Conservation (phyloP, 2,888 invertebrate genomes). For the Lithophane ornitopus region DNA sequence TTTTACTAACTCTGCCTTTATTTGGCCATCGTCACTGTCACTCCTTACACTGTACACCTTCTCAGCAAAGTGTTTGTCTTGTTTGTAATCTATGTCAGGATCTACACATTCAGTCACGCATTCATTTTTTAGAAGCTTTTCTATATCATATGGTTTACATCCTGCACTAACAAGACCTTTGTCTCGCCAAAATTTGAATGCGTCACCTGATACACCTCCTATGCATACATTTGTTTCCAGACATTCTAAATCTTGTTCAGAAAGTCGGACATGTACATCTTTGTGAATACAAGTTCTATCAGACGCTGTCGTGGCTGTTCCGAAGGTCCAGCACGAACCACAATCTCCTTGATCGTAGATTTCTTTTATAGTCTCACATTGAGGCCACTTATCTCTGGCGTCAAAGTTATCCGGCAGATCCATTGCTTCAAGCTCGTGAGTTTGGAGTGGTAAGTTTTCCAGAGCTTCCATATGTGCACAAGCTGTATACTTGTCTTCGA, state of each 20-base stretch:
- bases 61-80: constrained; percentile 50
- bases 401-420: constrained; percentile 52
- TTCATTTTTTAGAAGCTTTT: neutral
- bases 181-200: constrained; percentile 28
- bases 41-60: constrained; percentile 10
- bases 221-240: fast-evolving
- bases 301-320: constrained; percentile 42
- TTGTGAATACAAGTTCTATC: constrained; percentile 60
- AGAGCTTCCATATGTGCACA: neutral
- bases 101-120: constrained; percentile 14
- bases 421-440: constrained; percentile 6
- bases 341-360: constrained; percentile 35
- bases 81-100: neutral
- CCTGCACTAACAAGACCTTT: constrained; percentile 35
- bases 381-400: constrained; percentile 38
- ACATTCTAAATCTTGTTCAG: constrained; percentile 55
- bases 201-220: fast-evolving
- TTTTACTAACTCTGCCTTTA: constrained; percentile 50
- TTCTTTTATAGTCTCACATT: constrained; percentile 47
- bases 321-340: constrained; percentile 56
- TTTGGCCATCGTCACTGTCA: constrained; percentile 1
- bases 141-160: constrained; percentile 49
- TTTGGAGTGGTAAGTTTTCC: neutral
- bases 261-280: constrained; percentile 27
- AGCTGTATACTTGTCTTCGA: neutral